These are phyloP conservation scores for Ciconia nigra DNA, from an alignment of 2,797 vertebrate species.

Conservation along the genomic window DNA sequence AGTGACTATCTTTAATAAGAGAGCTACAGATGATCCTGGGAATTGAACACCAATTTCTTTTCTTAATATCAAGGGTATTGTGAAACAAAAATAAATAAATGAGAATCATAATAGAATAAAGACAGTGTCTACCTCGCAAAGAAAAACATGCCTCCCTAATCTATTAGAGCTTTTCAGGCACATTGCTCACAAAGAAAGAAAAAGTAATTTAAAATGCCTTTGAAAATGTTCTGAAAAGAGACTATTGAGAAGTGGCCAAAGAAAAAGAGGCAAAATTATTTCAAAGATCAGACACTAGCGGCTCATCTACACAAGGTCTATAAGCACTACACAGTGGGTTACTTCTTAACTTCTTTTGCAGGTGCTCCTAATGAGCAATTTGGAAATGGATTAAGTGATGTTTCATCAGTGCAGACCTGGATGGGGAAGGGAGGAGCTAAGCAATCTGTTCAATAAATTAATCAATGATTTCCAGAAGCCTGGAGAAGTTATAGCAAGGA, in stretches of 20 bases:
- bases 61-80: slow-evolving; percentile 34
- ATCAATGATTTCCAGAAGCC: neutral
- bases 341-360: neutral
- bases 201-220: slow-evolving; percentile 39
- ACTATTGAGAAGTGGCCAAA: neutral
- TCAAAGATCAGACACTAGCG: neutral
- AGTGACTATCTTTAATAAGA: slow-evolving; percentile 56
- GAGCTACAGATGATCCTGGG: slow-evolving; percentile 32
- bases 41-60: slow-evolving; percentile 62
- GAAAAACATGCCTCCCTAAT: slow-evolving; percentile 16
- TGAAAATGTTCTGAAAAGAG: neutral
- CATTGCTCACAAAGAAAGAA: neutral
- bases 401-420: neutral
- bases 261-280: neutral
- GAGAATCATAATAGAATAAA: slow-evolving; percentile 31
- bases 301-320: neutral
- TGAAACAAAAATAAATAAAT: slow-evolving; percentile 65
- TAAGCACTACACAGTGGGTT: neutral
- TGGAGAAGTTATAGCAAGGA: neutral
- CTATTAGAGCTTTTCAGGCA: neutral
- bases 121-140: slow-evolving; percentile 1
- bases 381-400: neutral
- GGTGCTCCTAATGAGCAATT: neutral
- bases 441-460: neutral
- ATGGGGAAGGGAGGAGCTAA: neutral